Conservation (phyloP, 1,140 invertebrate genomes). For the Paramacrobiotus metropolitanus region DNA sequence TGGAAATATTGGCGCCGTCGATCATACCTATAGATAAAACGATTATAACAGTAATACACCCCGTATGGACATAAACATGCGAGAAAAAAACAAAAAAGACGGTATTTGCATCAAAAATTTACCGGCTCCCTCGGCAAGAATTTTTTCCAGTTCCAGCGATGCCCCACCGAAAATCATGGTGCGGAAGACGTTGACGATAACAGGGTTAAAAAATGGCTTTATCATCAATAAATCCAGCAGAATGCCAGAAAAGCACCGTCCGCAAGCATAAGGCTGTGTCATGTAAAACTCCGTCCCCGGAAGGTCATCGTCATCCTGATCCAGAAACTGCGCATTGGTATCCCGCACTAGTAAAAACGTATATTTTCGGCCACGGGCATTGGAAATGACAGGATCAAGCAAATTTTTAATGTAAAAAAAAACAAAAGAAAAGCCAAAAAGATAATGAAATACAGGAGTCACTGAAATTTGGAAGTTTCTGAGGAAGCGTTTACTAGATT, state of each 20-base stretch:
- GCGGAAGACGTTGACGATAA: background rate
- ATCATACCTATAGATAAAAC: background rate
- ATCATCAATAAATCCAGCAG: background rate
- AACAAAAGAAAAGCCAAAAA: background rate
- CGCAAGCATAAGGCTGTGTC: background rate
- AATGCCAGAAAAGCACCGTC: background rate
- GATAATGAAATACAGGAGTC: too few species aligned
- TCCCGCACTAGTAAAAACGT: background rate
- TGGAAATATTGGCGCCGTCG: background rate
- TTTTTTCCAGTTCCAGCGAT: background rate
- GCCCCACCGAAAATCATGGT: background rate
- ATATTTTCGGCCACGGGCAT: too few species aligned
- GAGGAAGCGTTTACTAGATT: too few species aligned
- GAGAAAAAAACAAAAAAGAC: background rate
- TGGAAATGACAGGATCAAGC: background rate
- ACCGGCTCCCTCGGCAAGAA: background rate
- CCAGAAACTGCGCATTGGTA: background rate
- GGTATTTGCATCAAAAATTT: background rate
- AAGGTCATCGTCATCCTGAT: background rate
- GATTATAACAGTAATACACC: background rate
- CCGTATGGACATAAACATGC: background rate
- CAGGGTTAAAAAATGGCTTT: background rate
- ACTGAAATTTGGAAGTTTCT: too few species aligned
- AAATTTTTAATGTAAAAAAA: background rate
- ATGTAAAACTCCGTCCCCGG: conserved; percentile 4